These are phyloP conservation scores for Neosilurus mollespiculum DNA, from an alignment of 2,797 vertebrate species.

Conservation along the genomic window DNA sequence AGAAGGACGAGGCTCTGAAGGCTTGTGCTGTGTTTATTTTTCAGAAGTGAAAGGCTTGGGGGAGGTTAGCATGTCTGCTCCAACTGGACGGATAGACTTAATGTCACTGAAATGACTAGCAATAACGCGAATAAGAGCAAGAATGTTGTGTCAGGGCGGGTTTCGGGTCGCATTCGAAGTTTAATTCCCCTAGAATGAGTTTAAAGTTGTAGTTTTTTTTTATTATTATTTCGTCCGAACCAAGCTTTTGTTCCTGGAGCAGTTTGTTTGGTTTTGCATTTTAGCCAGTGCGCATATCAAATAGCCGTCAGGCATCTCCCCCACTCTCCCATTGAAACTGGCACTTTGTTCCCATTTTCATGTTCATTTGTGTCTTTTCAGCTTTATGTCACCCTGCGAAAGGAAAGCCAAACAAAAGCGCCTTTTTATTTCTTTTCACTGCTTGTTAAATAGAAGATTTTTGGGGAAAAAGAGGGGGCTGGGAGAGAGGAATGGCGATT, in stretches of 20 bases:
- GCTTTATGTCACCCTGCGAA: slow-evolving; percentile 76
- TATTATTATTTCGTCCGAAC: slow-evolving; percentile 2
- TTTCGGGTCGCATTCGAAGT: neutral
- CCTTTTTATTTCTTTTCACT: slow-evolving; percentile 84
- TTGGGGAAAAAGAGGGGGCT: slow-evolving; percentile 72
- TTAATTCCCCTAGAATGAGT: neutral
- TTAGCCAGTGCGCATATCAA: slow-evolving; percentile 75
- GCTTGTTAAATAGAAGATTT: slow-evolving; percentile 86
- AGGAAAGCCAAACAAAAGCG: slow-evolving; percentile 87
- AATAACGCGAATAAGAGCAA: neutral
- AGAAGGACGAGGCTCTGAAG: slow-evolving; percentile 37
- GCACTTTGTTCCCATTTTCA: slow-evolving; percentile 90
- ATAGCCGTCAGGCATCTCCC: slow-evolving; percentile 74
- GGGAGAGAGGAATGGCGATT: slow-evolving; percentile 78
- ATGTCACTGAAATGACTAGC: slow-evolving; percentile 45
- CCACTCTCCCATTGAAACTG: slow-evolving; percentile 72
- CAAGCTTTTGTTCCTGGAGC: slow-evolving; percentile 25
- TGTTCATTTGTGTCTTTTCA: slow-evolving; percentile 84
- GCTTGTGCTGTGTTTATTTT: slow-evolving; percentile 59
- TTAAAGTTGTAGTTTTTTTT: neutral
- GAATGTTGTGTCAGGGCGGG: neutral
- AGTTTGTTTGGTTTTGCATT: slow-evolving; percentile 66
- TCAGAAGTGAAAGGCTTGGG: slow-evolving; percentile 56
- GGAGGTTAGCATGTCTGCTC: slow-evolving; percentile 51
- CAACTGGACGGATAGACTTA: slow-evolving; percentile 18